Percentiles rank a stretch among this genome's conserved stretches.
These are phyloP conservation scores for Gorsachius goisagi DNA, from an alignment of 2,113 vertebrate genomes.

Conservation along the genomic window DNA sequence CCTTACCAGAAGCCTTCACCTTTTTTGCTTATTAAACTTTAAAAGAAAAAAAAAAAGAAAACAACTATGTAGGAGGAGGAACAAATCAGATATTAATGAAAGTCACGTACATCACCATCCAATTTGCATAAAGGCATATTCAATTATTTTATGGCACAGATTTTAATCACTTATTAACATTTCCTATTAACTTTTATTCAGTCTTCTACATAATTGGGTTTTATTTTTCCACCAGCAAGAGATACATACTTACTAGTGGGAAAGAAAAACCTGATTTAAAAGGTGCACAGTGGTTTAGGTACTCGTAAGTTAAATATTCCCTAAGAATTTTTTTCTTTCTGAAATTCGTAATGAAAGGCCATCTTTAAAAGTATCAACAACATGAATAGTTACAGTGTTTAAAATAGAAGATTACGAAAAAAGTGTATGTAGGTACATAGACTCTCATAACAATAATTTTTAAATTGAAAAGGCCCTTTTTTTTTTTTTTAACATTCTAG, in stretches of 20 bases:
- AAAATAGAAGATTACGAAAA: background rate
- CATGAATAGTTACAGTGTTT: constrained; percentile 42
- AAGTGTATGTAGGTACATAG: background rate
- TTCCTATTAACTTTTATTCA: background rate
- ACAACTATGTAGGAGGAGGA: background rate
- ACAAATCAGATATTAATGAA: background rate
- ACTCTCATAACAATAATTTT: background rate
- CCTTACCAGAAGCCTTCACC: background rate
- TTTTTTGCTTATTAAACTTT: background rate
- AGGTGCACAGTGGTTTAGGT: constrained; percentile 71
- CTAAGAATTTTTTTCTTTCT: constrained; percentile 69
- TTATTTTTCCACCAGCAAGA: background rate
- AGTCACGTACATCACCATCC: background rate
- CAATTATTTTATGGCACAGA: background rate
- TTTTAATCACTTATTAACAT: background rate
- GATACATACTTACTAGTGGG: constrained; percentile 58
- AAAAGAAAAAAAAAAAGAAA: background rate
- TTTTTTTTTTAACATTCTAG: background rate
- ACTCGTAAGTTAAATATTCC: constrained; percentile 72
- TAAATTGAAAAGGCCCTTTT: background rate
- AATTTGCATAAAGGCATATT: background rate
- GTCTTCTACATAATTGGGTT: background rate
- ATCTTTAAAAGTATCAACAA: constrained; percentile 66
- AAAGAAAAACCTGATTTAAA: constrained; percentile 55
- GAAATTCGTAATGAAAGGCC: constrained; percentile 69